Base-by-base conservation (phyloP, 2,797 vertebrate genomes). In the Paguma larvata region DNA sequence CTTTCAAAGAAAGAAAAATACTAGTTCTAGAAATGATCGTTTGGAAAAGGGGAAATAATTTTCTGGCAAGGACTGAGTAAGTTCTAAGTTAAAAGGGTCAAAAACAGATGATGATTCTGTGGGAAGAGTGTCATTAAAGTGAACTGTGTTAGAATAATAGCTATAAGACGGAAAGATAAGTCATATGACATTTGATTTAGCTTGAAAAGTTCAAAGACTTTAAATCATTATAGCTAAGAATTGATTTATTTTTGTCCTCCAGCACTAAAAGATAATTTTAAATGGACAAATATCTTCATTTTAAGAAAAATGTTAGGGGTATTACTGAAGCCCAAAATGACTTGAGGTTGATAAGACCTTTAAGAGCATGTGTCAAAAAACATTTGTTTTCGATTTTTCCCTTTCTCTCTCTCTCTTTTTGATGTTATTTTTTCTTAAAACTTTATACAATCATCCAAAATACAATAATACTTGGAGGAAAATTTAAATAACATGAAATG, bases 201-300 rank as follows among this genome's bases (percentile, higher is more conserved):
- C 79, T 95, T 84, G 96, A 94, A 59, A 97, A 95, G 87, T 93
- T 96, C 53, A 91, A 92, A 91, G 85, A 90, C 95, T 96, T 21
- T 96, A 95, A 87, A 88, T 65, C 2, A 78, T 89, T 84, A 67
- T 85, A 94, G 4, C 16, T 68, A 90, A 97, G 38, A 25, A 97
- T 86, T 85, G 44, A 80, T 72, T 85, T 95, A 91, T 73, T 84
- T 95, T 93, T 91, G 51, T 95, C 25, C 73, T 1, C 3, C 77
- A 89, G 70, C 79, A 73, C 59, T 93, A 51, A 90, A 75, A 96
- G 83, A 46, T 77, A 84, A 80, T 86, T 95, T 92, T 77, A 87
- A 92, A 41, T 62, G n/a, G 48, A 89, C 67, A 41, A 96, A 84
- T 89, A 94, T 93, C 59, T 97, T 97, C 44, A 88, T 97, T 93